Evolutionary conservation across 1,140 invertebrate genomes (phyloP), one percentile per base, ranked within the genome.

Genomic region (Trinorchestia longiramus): DNA sequence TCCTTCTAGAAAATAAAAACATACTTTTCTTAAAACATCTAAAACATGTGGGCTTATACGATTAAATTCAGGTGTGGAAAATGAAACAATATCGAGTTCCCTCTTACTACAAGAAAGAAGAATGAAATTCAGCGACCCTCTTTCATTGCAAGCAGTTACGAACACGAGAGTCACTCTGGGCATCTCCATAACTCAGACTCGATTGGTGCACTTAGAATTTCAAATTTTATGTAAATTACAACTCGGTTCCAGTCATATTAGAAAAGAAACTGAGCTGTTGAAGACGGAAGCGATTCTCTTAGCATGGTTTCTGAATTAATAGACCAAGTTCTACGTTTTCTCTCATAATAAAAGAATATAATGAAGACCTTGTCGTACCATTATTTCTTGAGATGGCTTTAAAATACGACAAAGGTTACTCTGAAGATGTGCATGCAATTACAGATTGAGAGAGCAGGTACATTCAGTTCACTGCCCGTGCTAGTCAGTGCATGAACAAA

Each of bases 161-260:
- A 94, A 43, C 92, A 94, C 40, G 90, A 92, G 43, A 92, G 90
- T 94, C 45, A 94, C 92, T 44, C 92, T 91, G 41, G 36, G 92
- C 92, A 94, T 94, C 92, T 94, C 92, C 92, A 94, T 47, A 94
- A 47, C 92, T 94, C 43, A 94, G 92, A 94, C 92, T 94, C 92
- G 40, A 94, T 94, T 94, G 92, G 43, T 45, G 43, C 92, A 44
- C 92, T 94, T 94, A 4, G 92, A 94, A 94, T 94, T 94, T 94
- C 92, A 94, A 94, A 94, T 94, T 92, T 45, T 94, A 94, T 94
- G 92, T 40, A 94, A 94, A 94, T 94, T 47, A 94, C 45, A 94
- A 94, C 92, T 43, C 41, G 92, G 92, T 47, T 94, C 92, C 92
- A 94, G 92, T 94, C 92, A 94, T 94, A 94, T 94, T 94, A 94